Base-by-base conservation (phyloP, 2,797 vertebrate species). In the Mormyrus hasselquistii region DNA sequence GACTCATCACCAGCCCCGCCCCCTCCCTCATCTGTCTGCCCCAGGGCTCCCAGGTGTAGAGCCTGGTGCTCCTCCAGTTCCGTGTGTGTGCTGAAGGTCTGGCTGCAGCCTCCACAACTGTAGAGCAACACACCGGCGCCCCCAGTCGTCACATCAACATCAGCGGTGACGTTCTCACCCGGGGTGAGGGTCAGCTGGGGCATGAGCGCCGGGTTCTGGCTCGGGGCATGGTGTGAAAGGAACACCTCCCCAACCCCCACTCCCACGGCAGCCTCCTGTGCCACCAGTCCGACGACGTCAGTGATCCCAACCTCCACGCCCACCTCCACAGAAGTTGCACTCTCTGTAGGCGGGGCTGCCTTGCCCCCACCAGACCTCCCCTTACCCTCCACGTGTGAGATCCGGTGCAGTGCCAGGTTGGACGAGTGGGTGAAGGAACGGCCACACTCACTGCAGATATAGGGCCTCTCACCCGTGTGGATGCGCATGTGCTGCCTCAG, bases 351-450 rank as follows among this genome's bases (percentile, higher is more conserved):
- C 84, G 88, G 44, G 73, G 62, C 86, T 84, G 92, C 59, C 92
- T 93, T 95, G 25, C 88, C 89, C 86, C 93, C 22, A 12, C 55
- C 16, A 1, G 50, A 92, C 90, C 95, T 95, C 19, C 88, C 93
- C 86, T 91, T 95, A 0, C 92, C 93, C 73, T 95, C 94, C 88
- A 92, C 57, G 85, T 95, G 95, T 0, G 95, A 96, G 94, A 95
- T 95, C 90, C 94, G 95, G 93, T 98, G 97, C 79, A 98, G 95
- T 1, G 96, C 97, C 91, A 98, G 93, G 93, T 97, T 98, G 52
- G 98, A 98, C 0, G 98, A 98, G 90, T 98, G 97, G 0, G 97
- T 98, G 93, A 99, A 99, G 92, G 96, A 96, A 88, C 97, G 97
- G 86, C 97, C 96, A 88, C 98, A 98, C 86, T 97, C 96, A 0